Evolutionary conservation across 2,888 invertebrate species (phyloP).

Genomic region (Morpho helenor): DNA sequence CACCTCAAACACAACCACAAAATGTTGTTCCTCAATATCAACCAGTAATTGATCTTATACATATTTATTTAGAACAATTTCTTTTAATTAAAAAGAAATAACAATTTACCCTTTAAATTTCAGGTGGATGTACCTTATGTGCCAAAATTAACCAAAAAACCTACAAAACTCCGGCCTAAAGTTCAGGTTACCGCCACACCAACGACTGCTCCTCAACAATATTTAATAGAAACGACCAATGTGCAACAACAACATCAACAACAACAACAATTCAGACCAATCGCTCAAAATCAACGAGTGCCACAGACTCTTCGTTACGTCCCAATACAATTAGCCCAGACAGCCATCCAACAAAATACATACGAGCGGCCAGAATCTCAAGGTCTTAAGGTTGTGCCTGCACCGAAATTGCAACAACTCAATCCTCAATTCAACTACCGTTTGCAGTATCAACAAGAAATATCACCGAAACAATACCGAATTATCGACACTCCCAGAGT

Average conservation of each 20-base stretch:
- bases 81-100: not conserved
- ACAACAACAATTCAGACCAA: conserved; percentile 43
- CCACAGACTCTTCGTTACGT: conserved; percentile 55
- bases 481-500: conserved; percentile 55
- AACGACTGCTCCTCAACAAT: conserved; percentile 66
- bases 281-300: conserved; percentile 47
- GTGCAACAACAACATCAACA: conserved; percentile 53
- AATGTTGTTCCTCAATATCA: conserved; percentile 38
- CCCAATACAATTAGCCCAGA: conserved; percentile 44
- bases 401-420: conserved; percentile 59
- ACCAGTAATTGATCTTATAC: conserved; percentile 33
- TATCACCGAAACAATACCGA: conserved; percentile 62
- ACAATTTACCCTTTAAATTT: conserved; percentile 28
- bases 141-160: conserved; percentile 63
- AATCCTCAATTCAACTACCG: conserved; percentile 47
- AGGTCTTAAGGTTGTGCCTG: conserved; percentile 67
- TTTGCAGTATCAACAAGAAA: conserved; percentile 62
- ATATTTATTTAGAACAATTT: not conserved
- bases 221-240: conserved; percentile 72
- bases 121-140: conserved; percentile 65
- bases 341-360: conserved; percentile 43
- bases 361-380: conserved; percentile 64
- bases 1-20: conserved; percentile 38
- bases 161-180: conserved; percentile 61
- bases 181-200: conserved; percentile 47